A percentile compares a stretch with the other conserved stretches of the same genome.
Conservation (phyloP, 1,140 invertebrate species). For the Rhynchophorus ferrugineus region DNA sequence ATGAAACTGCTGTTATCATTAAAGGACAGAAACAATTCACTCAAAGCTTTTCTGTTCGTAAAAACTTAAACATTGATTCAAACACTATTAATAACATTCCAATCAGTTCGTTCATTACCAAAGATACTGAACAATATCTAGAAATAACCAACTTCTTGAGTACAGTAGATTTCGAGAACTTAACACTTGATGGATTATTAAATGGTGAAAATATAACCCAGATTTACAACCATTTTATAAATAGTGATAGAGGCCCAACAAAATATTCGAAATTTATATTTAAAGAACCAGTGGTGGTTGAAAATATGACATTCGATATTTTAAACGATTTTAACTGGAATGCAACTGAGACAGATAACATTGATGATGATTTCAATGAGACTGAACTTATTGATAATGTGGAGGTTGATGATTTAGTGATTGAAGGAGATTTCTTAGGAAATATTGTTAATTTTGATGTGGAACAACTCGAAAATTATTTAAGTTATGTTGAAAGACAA, state of each 20-base stretch:
- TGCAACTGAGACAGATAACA: constrained; percentile 30
- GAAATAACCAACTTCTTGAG: constrained; percentile 36
- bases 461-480: constrained; percentile 23
- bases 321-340: constrained; percentile 22
- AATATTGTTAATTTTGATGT: constrained; percentile 30
- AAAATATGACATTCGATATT: constrained; percentile 16
- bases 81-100: constrained; percentile 39
- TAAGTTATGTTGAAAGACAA: constrained; percentile 34
- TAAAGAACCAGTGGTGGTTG: constrained; percentile 26
- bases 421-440: constrained; percentile 30
- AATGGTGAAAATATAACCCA: constrained; percentile 40
- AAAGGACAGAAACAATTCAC: constrained; percentile 39
- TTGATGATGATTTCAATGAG: constrained; percentile 19
- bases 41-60: constrained; percentile 32
- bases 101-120: constrained; percentile 40
- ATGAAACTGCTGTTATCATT: constrained; percentile 35
- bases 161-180: constrained; percentile 39
- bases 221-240: constrained; percentile 36
- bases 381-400: constrained; percentile 15
- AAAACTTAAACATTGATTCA: constrained; percentile 34
- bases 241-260: constrained; percentile 35
- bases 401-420: constrained; percentile 22
- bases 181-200: constrained; percentile 34
- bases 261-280: constrained; percentile 32
- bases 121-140: constrained; percentile 40